Conservation (phyloP, 2,113 vertebrate species). For the Oenanthe melanoleuca region DNA sequence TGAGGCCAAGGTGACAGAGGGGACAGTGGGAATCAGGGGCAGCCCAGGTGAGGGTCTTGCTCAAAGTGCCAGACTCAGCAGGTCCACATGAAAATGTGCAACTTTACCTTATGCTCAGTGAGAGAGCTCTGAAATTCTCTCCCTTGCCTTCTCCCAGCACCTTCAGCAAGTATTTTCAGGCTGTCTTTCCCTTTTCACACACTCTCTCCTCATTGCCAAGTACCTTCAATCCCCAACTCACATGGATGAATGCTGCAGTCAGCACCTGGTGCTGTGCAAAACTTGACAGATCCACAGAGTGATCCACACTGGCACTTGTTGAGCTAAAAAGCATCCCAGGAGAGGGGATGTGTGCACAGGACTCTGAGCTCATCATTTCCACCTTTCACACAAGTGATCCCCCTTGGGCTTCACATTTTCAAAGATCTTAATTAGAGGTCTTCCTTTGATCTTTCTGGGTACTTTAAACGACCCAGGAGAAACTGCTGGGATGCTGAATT, state of each 20-base stretch:
- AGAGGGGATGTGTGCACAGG: neutral
- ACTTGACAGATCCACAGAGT: neutral
- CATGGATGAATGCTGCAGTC: neutral
- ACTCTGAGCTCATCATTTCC: neutral
- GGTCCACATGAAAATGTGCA: fast-evolving
- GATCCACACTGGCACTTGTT: fast-evolving
- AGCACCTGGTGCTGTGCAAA: fast-evolving
- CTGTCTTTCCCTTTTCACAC: neutral
- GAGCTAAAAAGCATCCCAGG: neutral
- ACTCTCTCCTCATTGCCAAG: neutral
- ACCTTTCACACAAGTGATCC: neutral
- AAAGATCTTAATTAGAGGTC: neutral
- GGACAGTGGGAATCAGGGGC: neutral
- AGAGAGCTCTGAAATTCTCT: neutral
- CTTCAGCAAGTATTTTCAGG: neutral
- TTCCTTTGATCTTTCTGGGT: neutral
- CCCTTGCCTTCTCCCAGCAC: neutral
- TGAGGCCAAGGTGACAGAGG: neutral
- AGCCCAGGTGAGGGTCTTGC: neutral
- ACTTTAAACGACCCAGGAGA: neutral
- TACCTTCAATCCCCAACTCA: neutral
- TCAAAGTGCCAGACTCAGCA: neutral
- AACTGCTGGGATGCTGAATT: neutral
- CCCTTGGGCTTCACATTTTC: neutral
- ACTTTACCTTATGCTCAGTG: neutral